Base-by-base conservation (phyloP, 2,888 invertebrate species). In the Tinea pellionella region DNA sequence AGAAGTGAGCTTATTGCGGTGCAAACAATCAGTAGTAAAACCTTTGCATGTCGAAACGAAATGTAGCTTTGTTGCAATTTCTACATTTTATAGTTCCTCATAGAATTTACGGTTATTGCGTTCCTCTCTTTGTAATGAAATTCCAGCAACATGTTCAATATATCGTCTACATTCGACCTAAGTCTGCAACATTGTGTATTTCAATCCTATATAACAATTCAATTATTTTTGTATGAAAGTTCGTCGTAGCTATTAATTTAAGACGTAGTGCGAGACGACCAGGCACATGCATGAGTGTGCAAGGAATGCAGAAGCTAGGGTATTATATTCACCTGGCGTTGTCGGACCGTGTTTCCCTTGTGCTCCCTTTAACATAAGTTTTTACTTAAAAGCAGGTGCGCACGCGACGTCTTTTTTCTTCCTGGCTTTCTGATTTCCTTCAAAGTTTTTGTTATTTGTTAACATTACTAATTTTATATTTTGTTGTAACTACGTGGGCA, bases 21-120 rank as follows among this genome's bases (percentile, higher is more conserved):
- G 13, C 47, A 15, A 30, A 57, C 57, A 57, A 57, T 57, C 32
- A 32, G 57, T 13, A 57, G 32, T 57, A 57, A 57, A 57, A 57
- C 53, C 4, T 29, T 57, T 4, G 32, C 13, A 32, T 30, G 32
- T 32, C 13, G 15, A 30, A 32, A 12, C n/a, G 11, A 29, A 18
- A 7, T 29, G 11, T 24, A 11, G 57, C 32, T 57, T 55, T 19
- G 29, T 55, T 32, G 57, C 32, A 32, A 3, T 57, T 57, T 57
- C 32, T 32, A 29, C 8, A 15, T 12, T 57, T 57, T 57, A 57
- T 57, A 32, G 57, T 57, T 32, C 29, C 57, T 55, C 57, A 8
- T 32, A n/a, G 13, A 15, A 12, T 57, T 57, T 57, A 57, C 29
- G 32, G 32, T 32, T 3, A 32, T 19, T 57, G 57, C 16, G 11